Conservation (phyloP, 1,140 invertebrate genomes). For the Drosophila nebulosa region DNA sequence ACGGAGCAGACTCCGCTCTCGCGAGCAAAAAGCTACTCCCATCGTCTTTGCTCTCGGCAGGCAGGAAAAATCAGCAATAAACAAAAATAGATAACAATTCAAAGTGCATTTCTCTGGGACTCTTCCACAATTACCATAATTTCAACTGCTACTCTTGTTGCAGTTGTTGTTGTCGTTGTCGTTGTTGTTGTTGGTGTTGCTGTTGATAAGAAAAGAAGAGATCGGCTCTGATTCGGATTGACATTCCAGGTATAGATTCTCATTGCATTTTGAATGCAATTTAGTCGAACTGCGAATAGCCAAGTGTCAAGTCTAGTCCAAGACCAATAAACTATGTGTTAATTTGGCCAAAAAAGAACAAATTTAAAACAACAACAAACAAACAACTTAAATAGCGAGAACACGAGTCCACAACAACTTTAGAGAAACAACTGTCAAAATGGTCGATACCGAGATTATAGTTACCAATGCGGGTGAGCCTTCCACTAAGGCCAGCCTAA, state of each 20-base stretch:
- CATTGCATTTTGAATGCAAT: conserved; percentile 6
- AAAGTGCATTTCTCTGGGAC: neutral
- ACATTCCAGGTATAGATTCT: conserved; percentile 4
- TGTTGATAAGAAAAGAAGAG: neutral
- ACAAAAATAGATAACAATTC: conserved; percentile 3
- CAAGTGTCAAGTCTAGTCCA: conserved; percentile 3
- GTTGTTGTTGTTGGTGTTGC: neutral
- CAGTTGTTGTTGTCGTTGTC: neutral
- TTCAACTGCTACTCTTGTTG: neutral
- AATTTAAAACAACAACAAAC: neutral
- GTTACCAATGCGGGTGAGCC: conserved; percentile 71
- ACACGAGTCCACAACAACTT: neutral
- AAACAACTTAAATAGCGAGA: neutral
- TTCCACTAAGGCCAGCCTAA: conserved; percentile 86
- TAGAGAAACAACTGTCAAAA: conserved; percentile 17
- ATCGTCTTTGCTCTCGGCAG: neutral
- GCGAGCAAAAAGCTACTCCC: conserved; percentile 34
- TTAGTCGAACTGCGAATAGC: conserved; percentile 2
- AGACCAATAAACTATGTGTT: conserved; percentile 31
- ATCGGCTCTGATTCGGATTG: neutral
- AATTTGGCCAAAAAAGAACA: neutral
- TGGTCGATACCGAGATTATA: conserved; percentile 79
- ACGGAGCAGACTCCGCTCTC: conserved; percentile 46
- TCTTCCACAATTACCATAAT: neutral
- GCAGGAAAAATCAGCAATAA: conserved; percentile 24